These are phyloP conservation scores for Tricholaema leucomelas DNA, from an alignment of 2,113 vertebrate species.

Conservation along the genomic window DNA sequence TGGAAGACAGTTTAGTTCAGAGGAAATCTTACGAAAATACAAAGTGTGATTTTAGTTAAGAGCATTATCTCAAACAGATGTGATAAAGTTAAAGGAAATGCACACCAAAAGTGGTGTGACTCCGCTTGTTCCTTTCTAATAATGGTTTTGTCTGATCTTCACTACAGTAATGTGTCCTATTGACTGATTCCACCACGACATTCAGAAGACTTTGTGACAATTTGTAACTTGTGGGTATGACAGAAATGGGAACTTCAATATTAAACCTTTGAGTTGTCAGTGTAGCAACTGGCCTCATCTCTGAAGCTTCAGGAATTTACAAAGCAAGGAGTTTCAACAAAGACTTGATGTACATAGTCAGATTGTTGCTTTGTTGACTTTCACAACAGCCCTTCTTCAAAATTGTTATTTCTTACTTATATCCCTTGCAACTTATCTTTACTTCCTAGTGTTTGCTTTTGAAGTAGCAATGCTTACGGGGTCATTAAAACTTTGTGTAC, in stretches of 20 bases:
- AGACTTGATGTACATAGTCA: neutral
- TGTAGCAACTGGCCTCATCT: neutral
- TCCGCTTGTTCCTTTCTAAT: neutral
- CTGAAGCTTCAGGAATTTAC: neutral
- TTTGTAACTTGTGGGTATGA: neutral
- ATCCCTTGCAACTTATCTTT: neutral
- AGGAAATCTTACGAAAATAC: neutral
- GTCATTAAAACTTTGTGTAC: conserved; percentile 28
- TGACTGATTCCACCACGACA: neutral
- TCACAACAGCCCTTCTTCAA: neutral
- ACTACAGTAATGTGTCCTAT: neutral
- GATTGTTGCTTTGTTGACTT: neutral
- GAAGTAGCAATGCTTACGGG: neutral
- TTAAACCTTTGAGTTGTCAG: neutral
- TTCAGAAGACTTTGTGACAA: neutral
- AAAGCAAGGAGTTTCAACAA: neutral
- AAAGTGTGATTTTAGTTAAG: neutral
- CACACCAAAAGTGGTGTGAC: fast-evolving
- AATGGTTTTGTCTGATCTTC: neutral
- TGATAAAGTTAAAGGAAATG: neutral
- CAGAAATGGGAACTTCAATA: neutral
- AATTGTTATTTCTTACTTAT: neutral
- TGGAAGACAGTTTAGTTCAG: neutral
- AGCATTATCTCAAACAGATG: neutral
- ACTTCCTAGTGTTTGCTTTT: neutral